Percentiles rank a stretch among this genome's conserved stretches.
Evolutionary conservation across 2,113 vertebrate species (phyloP).

Genomic region (Pygoscelis adeliae): DNA sequence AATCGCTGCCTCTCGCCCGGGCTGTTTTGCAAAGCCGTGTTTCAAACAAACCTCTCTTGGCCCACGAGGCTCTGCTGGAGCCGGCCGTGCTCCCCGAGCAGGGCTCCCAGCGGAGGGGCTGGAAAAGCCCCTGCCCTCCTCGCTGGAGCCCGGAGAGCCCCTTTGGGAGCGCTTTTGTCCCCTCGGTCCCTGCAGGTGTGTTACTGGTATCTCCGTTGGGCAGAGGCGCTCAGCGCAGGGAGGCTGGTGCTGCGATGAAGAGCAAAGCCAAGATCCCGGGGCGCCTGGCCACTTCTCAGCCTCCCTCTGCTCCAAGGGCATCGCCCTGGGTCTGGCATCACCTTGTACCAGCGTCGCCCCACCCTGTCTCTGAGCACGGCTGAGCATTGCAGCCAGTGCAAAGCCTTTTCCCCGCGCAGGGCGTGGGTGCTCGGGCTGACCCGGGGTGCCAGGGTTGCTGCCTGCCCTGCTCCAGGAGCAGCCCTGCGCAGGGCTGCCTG

Average conservation of each 20-base stretch:
- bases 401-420: background rate
- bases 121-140: background rate
- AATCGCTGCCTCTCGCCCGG: background rate
- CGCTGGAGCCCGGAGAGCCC: fast-evolving
- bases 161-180: background rate
- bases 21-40: background rate
- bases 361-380: background rate
- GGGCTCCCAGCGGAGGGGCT: background rate
- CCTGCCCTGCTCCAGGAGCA: background rate
- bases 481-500: background rate
- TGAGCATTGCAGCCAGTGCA: fast-evolving
- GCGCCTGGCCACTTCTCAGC: background rate
- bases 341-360: background rate
- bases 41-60: background rate
- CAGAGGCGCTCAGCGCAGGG: fast-evolving
- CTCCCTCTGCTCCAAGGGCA: background rate
- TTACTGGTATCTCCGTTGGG: fast-evolving
- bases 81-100: fast-evolving
- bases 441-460: background rate
- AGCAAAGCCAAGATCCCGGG: background rate
- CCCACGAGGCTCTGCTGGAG: background rate
- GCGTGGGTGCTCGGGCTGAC: background rate
- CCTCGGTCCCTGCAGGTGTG: fast-evolving
- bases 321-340: no score
- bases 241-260: background rate